phyloP scores from a whole-genome alignment of 2,113 vertebrate genomes.

The Chroicocephalus ridibundus region DNA sequence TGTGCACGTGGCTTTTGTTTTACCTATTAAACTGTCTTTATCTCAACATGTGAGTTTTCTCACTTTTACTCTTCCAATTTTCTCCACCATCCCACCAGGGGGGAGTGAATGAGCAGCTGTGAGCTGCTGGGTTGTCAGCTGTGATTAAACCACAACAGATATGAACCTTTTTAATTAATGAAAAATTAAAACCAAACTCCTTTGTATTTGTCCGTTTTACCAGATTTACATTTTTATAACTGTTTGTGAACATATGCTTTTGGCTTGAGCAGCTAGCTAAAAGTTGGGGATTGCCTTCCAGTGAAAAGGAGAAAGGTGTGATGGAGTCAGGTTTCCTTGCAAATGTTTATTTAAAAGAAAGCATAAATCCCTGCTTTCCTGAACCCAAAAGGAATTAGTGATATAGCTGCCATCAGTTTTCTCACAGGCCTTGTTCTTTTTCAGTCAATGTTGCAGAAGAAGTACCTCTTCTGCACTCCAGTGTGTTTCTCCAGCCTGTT shows the following conservation, averaged over 20 bases:
- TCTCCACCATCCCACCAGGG: not conserved
- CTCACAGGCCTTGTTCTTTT: not conserved
- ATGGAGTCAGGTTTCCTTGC: not conserved
- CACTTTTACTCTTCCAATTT: not conserved
- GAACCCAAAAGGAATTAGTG: not conserved
- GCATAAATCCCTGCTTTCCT: not conserved
- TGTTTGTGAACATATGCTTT: not conserved
- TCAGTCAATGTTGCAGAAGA: not conserved
- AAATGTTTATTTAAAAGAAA: not conserved
- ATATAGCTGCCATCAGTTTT: not conserved
- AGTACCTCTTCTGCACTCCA: not conserved
- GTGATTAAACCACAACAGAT: not conserved
- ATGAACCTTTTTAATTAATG: not conserved
- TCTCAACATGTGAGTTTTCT: not conserved
- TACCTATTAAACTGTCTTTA: not conserved
- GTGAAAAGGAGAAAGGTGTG: not conserved
- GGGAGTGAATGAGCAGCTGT: not conserved
- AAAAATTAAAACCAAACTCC: not conserved
- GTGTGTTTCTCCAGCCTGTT: not conserved
- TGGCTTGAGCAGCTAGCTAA: not conserved
- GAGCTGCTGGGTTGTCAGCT: not conserved
- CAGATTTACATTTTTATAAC: not conserved
- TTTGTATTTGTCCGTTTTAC: not conserved
- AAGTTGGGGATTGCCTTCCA: not conserved
- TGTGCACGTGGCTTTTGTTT: not conserved